Percentiles rank a stretch among this genome's conserved stretches.
Conservation (phyloP, 2,888 invertebrate species). For the Dynastes hyllus region DNA sequence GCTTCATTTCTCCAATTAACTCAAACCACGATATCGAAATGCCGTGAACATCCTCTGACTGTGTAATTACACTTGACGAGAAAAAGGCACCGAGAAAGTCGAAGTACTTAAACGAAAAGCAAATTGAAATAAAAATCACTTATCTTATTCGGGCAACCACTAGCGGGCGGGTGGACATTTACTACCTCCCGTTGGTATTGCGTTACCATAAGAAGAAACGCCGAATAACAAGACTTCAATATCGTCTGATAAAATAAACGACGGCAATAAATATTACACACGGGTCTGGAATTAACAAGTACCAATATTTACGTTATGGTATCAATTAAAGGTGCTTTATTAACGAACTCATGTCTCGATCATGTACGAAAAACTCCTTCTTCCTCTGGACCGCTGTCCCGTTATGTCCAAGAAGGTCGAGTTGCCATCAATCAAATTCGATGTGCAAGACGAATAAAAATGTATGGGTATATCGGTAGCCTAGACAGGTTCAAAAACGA, state of each 20-base stretch:
- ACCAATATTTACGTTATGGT: conserved; percentile 54
- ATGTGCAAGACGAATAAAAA: conserved; percentile 24
- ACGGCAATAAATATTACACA: conserved; percentile 50
- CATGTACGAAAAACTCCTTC: conserved; percentile 37
- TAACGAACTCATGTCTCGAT: conserved; percentile 42
- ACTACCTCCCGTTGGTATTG: conserved; percentile 27
- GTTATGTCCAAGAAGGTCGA: conserved; percentile 36
- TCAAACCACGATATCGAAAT: conserved; percentile 29
- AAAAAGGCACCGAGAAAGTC: conserved; percentile 35
- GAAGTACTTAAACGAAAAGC: conserved; percentile 34
- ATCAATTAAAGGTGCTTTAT: conserved; percentile 51
- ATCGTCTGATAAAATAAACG: conserved; percentile 48
- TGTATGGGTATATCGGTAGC: conserved; percentile 20
- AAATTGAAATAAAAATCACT: conserved; percentile 48
- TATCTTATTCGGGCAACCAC: conserved; percentile 46
- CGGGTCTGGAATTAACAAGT: conserved; percentile 52
- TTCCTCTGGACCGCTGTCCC: conserved; percentile 20
- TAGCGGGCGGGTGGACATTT: conserved; percentile 38
- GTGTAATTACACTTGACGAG: conserved; percentile 43
- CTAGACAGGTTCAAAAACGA: conserved; percentile 19
- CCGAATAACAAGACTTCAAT: conserved; percentile 46
- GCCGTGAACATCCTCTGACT: conserved; percentile 33
- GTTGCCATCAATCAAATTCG: conserved; percentile 41
- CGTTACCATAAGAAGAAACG: conserved; percentile 42
- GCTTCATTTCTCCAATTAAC: conserved; percentile 40